Evolutionary conservation across 2,888 invertebrate species (phyloP), one percentile per base, ranked within the genome.

Genomic region (Bellardia bayeri): DNA sequence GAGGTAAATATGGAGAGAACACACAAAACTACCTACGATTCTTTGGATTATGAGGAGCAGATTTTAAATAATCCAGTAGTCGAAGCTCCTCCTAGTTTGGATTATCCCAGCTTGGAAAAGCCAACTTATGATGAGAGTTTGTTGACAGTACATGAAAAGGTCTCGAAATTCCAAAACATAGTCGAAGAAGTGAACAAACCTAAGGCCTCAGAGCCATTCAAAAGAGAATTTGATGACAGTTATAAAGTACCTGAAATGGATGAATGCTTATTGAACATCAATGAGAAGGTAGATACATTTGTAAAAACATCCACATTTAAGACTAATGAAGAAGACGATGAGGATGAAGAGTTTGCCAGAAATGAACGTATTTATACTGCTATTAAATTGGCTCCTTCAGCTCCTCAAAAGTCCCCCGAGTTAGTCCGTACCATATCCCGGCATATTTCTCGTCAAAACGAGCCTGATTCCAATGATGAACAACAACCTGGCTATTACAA

Each of bases 81-180:
- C 75, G 94, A 95, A 90, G 94, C 95, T 4, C 95, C 95, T 68
- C 94, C 94, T 69, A 94, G 94, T 54, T 94, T 95, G 82, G 93
- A 93, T 6, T 92, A 91, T 63, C 90, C 89, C 2, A 89, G 85
- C 49, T 88, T 94, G 69, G 94, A 94, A 89, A 94, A 95, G n/a
- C 94, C 94, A 76, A 93, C 94, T 14, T 94, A 94, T 40, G 96
- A 96, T 89, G 96, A 96, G 89, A 96, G 96, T 89, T 92, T 96
- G 16, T 89, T 96, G 40, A 95, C 96, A 72, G 96, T 96, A 9
- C 95, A 96, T 58, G 95, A 96, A 91, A 96, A 96, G 92, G 96
- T 96, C 0, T 94, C 94, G 49, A 96, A 96, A 90, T 96, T 96
- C 91, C 95, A 95, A n/a, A 93, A 93, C 76, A 94, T 94, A 14